A percentile compares a stretch with the other conserved stretches of the same genome.
phyloP scores from a whole-genome alignment of 2,113 vertebrate genomes.

The Aepyceros melampus region DNA sequence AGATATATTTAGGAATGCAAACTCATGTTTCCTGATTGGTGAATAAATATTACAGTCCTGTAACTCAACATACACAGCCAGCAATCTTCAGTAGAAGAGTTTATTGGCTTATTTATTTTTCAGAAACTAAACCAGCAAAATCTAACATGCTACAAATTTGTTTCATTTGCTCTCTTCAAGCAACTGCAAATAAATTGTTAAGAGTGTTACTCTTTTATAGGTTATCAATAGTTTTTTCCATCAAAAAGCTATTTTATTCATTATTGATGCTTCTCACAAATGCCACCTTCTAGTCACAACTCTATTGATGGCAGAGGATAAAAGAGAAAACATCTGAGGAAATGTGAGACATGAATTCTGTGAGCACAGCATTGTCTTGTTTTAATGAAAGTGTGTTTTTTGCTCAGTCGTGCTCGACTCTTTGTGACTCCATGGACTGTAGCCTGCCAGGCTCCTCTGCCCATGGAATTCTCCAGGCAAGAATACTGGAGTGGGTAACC shows the following conservation, averaged over 20 bases:
- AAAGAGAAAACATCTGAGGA: constrained; percentile 42
- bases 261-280: constrained; percentile 31
- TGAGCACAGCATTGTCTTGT: background rate
- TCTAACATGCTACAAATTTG: constrained; percentile 44
- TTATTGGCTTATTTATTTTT: constrained; percentile 58
- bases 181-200: background rate
- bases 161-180: constrained; percentile 54
- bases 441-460: background rate
- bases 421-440: background rate
- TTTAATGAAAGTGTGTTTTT: background rate
- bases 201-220: constrained; percentile 13
- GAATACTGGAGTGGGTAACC: background rate
- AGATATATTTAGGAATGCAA: constrained; percentile 34
- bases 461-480: background rate
- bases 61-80: background rate
- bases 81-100: background rate
- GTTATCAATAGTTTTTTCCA: constrained; percentile 50
- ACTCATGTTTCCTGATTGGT: background rate
- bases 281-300: background rate
- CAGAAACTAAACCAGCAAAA: constrained; percentile 57
- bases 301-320: background rate
- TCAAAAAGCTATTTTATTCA: constrained; percentile 36
- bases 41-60: background rate
- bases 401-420: background rate
- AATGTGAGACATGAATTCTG: constrained; percentile 3